Evolutionary conservation across 2,888 invertebrate genomes (phyloP).

Genomic region (Holacanthella duospinosa): DNA sequence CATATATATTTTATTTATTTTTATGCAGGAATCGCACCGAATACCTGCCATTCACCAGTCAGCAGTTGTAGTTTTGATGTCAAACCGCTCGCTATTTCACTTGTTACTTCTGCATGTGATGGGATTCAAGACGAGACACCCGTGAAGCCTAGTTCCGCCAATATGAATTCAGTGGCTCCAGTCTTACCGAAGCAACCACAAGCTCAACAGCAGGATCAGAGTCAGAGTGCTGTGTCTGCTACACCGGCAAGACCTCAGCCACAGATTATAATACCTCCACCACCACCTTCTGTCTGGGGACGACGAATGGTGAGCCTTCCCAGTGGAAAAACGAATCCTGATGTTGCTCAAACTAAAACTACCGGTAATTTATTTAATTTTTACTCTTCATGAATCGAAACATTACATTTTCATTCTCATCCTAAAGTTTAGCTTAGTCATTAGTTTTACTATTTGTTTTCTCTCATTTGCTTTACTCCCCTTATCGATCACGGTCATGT

Average conservation of each 20-base stretch:
- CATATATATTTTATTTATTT: not conserved
- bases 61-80: not conserved
- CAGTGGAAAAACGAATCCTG: not conserved
- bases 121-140: not conserved
- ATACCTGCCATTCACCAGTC: not conserved
- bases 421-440: too few relatives aligned
- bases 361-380: not conserved
- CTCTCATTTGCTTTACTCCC: too few relatives aligned
- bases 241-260: not conserved
- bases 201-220: not conserved
- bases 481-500: too few relatives aligned
- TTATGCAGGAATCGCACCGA: not conserved
- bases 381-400: too few relatives aligned
- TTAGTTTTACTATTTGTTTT: too few relatives aligned
- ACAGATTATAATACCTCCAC: not conserved
- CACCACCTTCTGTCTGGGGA: not conserved
- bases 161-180: not conserved
- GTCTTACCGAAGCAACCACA: not conserved
- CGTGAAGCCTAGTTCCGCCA: not conserved
- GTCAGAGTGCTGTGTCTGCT: not conserved
- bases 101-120: conserved; percentile 1
- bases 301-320: not conserved
- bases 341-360: not conserved
- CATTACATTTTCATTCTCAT: too few relatives aligned
- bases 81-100: not conserved